phyloP scores from a whole-genome alignment of 2,113 vertebrate genomes.

The Aspidoscelis tigris region DNA sequence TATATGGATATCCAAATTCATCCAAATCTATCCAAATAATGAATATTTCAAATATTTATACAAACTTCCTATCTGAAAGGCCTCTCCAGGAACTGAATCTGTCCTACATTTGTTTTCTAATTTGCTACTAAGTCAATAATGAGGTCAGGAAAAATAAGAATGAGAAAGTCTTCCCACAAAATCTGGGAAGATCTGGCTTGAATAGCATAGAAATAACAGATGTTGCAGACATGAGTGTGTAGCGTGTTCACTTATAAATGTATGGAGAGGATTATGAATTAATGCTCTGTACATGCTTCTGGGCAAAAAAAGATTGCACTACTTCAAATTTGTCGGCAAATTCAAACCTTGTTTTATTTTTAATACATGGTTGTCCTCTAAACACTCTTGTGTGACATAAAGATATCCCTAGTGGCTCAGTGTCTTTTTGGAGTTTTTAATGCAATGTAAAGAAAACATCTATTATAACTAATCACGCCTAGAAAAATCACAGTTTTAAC shows the following conservation, averaged over 20 bases:
- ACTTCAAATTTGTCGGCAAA: too few relatives aligned
- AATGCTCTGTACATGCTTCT: background rate
- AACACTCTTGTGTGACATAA: background rate
- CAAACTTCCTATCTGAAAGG: background rate
- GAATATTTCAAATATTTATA: too few relatives aligned
- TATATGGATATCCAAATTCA: too few relatives aligned
- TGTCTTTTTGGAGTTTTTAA: background rate
- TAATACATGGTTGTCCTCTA: background rate
- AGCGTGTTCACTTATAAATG: background rate
- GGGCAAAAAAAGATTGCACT: too few relatives aligned
- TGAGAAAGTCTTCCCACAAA: background rate
- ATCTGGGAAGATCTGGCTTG: background rate
- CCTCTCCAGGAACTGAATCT: background rate
- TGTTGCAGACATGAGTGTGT: background rate
- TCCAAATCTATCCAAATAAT: too few relatives aligned
- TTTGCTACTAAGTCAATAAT: background rate
- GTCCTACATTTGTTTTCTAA: background rate
- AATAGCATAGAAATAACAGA: background rate
- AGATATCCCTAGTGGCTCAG: background rate
- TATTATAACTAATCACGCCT: too few relatives aligned
- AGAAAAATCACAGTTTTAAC: too few relatives aligned
- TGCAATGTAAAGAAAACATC: background rate
- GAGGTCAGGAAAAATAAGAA: background rate
- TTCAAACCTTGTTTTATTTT: background rate
- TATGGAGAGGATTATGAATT: background rate